phyloP scores from a whole-genome alignment of 1,140 invertebrate species.

The Sitodiplosis mosellana region DNA sequence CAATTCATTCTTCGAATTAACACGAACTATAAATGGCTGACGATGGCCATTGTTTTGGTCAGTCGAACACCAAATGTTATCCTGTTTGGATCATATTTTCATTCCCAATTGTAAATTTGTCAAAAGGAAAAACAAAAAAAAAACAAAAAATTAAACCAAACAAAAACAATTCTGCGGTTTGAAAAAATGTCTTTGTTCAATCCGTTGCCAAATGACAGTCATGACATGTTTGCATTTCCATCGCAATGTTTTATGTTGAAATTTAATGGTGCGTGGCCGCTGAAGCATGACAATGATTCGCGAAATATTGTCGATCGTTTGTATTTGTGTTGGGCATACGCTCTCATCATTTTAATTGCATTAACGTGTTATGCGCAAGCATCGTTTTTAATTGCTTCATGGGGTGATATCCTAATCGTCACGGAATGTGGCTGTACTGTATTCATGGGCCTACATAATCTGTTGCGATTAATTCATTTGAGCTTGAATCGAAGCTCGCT shows the following conservation, averaged over 20 bases:
- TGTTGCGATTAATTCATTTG: conserved; percentile 17
- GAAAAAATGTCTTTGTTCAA: neutral
- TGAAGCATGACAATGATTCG: conserved; percentile 1
- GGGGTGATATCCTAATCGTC: conserved; percentile 18
- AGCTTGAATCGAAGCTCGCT: conserved; percentile 13
- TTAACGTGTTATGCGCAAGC: conserved; percentile 19
- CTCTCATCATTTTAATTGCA: conserved; percentile 15
- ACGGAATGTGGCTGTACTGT: conserved; percentile 23
- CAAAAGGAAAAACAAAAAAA: too few relatives aligned
- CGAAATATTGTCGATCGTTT: conserved; percentile 4
- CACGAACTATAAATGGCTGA: too few relatives aligned
- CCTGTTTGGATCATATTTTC: too few relatives aligned
- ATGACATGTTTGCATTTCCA: conserved; percentile 13
- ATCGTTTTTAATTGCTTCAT: conserved; percentile 12
- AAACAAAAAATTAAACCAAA: too few relatives aligned
- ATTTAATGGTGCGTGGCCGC: conserved; percentile 22
- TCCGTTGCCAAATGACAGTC: conserved; percentile 4
- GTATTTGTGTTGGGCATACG: conserved; percentile 16
- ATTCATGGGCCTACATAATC: conserved; percentile 20
- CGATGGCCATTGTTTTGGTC: too few relatives aligned
- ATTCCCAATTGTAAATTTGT: too few relatives aligned
- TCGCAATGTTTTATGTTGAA: conserved; percentile 20
- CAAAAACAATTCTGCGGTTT: too few relatives aligned
- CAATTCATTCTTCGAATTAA: too few relatives aligned
- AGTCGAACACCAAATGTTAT: too few relatives aligned